Conservation (phyloP, 2,113 vertebrate genomes). For the Patagioenas fasciata region DNA sequence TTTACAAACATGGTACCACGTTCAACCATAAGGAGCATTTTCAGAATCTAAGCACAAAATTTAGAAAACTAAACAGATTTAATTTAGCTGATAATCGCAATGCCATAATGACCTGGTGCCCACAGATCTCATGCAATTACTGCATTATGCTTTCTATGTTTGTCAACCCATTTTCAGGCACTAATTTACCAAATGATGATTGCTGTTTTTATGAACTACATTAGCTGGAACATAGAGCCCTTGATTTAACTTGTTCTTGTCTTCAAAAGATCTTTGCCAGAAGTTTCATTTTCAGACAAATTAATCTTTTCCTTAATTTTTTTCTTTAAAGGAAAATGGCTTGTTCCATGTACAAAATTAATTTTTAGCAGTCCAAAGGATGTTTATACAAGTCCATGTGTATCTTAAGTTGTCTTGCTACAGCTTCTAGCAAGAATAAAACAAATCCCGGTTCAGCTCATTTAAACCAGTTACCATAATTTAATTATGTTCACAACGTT, state of each 20-base stretch:
- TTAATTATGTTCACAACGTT: background rate
- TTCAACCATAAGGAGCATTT: background rate
- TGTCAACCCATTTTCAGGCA: constrained; percentile 2
- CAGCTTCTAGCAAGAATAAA: background rate
- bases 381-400: background rate
- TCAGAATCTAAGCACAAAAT: background rate
- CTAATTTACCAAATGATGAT: constrained; percentile 47
- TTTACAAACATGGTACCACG: background rate
- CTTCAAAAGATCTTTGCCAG: background rate
- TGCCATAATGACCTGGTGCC: background rate
- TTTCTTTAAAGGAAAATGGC: background rate
- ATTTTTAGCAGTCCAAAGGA: background rate
- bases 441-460: background rate
- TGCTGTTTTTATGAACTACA: background rate
- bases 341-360: background rate
- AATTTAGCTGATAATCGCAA: background rate
- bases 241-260: background rate
- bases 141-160: background rate
- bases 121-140: background rate
- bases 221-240: background rate
- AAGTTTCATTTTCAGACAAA: background rate
- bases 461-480: background rate
- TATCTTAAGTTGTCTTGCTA: background rate
- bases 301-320: background rate
- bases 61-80: background rate